phyloP scores from a whole-genome alignment of 2,888 invertebrate species.

The Danaus chrysippus region DNA sequence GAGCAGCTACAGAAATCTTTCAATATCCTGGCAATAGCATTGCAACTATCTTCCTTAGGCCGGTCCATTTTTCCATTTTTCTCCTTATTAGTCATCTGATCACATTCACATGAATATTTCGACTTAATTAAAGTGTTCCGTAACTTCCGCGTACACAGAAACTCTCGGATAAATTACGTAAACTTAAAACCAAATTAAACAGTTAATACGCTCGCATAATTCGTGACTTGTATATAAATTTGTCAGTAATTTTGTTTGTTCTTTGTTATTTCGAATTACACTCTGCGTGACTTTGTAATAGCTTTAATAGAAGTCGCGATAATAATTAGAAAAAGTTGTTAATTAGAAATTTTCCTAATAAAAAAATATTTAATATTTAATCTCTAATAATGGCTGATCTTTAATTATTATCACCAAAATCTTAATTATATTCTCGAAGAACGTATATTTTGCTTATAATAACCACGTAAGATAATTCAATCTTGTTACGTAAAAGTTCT shows the following conservation, averaged over 20 bases:
- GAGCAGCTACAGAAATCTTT: conserved; percentile 75
- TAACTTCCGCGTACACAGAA: conserved; percentile 38
- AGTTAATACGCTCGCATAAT: conserved; percentile 1
- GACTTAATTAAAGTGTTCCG: conserved; percentile 42
- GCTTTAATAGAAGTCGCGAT: conserved; percentile 17
- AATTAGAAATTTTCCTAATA: conserved; percentile 18
- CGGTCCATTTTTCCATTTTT: conserved; percentile 60
- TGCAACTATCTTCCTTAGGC: conserved; percentile 62
- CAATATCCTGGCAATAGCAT: conserved; percentile 66
- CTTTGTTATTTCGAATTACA: not conserved
- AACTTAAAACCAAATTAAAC: not conserved
- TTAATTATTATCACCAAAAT: no score
- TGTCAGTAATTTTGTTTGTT: not conserved
- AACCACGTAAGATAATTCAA: no score
- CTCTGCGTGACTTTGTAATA: conserved; percentile 12
- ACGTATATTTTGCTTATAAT: no score
- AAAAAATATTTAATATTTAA: no score
- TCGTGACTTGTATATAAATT: conserved; percentile 13
- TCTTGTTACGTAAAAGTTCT: no score
- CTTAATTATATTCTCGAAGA: no score
- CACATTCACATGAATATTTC: conserved; percentile 14
- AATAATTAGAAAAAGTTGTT: conserved; percentile 14
- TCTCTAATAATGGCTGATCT: no score
- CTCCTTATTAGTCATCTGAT: conserved; percentile 29
- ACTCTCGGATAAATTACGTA: conserved; percentile 32